Conservation (phyloP, 2,113 vertebrate genomes). For the Hippocampus comes region DNA sequence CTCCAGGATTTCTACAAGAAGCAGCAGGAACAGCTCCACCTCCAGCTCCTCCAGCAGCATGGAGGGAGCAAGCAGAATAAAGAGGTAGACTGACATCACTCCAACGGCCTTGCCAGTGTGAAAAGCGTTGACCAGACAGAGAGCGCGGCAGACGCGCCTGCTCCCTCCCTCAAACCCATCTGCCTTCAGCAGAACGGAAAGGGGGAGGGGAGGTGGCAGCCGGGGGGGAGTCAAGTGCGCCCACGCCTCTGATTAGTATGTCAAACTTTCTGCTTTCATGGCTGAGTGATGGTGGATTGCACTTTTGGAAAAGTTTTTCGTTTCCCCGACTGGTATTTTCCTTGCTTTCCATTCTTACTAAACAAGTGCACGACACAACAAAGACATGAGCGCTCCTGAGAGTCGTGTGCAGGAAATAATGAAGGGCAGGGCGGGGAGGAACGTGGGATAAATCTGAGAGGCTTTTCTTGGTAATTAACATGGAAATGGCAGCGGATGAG, state of each 20-base stretch:
- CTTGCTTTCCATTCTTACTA: conserved; percentile 23
- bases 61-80: conserved; percentile 95
- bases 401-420: conserved; percentile 46
- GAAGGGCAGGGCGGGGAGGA: conserved; percentile 40
- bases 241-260: conserved; percentile 67
- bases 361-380: conserved; percentile 43
- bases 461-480: conserved; percentile 92
- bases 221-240: conserved; percentile 47
- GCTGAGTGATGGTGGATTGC: conserved; percentile 35
- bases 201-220: neutral
- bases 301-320: conserved; percentile 12
- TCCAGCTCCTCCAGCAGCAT: conserved; percentile 98
- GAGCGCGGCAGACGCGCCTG: conserved; percentile 47
- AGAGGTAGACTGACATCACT: conserved; percentile 87
- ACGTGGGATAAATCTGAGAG: conserved; percentile 82
- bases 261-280: conserved; percentile 57
- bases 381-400: conserved; percentile 37
- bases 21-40: conserved; percentile 99
- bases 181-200: conserved; percentile 44
- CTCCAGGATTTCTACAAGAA: conserved; percentile 99
- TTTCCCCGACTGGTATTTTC: conserved; percentile 14
- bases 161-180: conserved; percentile 46
- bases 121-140: conserved; percentile 47
- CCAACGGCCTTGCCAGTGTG: conserved; percentile 39
- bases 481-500: conserved; percentile 90